Conservation (phyloP, 2,113 vertebrate genomes). For the Pygoscelis adeliae region DNA sequence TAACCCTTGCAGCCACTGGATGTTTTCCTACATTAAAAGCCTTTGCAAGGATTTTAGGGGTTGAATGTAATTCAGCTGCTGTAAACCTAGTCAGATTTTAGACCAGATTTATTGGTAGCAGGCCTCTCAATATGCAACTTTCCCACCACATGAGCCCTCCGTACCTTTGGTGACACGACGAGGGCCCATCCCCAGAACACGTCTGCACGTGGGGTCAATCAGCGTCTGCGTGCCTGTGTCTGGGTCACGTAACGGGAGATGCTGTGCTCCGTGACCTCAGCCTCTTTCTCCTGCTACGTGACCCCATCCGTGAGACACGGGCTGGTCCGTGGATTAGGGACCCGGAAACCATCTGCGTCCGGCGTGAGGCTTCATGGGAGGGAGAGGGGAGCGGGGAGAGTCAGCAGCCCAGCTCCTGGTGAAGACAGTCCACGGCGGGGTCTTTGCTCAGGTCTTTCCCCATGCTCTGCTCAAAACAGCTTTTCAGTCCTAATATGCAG, state of each 20-base stretch:
- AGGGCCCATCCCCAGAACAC: not conserved
- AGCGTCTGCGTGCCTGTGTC: fast-evolving
- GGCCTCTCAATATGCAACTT: not conserved
- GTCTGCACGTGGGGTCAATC: not conserved
- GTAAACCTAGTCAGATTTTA: not conserved
- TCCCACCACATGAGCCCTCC: fast-evolving
- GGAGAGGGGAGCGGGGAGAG: not conserved
- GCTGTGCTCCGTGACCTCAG: not conserved
- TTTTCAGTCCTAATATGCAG: not conserved
- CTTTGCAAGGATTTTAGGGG: not conserved
- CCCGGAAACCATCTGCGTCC: not conserved
- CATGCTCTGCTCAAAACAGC: not conserved
- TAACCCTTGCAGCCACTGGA: not conserved
- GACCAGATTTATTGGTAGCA: not conserved
- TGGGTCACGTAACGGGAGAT: not conserved
- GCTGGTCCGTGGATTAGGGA: not conserved
- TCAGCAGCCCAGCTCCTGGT: not conserved
- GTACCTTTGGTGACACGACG: fast-evolving
- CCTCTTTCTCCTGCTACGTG: not conserved
- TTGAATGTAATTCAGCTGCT: not conserved
- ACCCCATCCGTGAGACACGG: fast-evolving
- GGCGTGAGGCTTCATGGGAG: fast-evolving
- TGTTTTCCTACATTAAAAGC: not conserved
- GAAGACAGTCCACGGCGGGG: fast-evolving
- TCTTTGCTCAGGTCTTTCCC: not conserved